Evolutionary conservation across 2,113 vertebrate species (phyloP), one percentile per base, ranked within the genome.

Genomic region (Xiphophorus hellerii): DNA sequence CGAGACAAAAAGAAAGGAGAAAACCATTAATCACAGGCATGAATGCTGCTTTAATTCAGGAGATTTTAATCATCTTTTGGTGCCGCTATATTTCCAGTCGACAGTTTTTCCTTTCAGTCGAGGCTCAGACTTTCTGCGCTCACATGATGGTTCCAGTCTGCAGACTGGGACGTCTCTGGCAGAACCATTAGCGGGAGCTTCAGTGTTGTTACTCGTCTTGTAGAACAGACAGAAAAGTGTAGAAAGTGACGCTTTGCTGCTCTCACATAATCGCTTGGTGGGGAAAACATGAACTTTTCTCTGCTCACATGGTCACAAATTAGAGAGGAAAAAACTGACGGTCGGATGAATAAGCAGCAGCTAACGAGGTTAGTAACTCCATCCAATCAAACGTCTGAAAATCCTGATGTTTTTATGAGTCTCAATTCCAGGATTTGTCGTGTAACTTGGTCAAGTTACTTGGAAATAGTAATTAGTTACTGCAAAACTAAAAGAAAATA

Each of bases 201-300:
- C 25, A 27, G 74, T 71, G 71, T 69, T 83, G 86, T 85, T n/a
- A 61, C 72, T 62, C 61, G 69, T 83, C 77, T 84, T 75, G 78
- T 75, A 44, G 14, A 35, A 64, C 74, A 74, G 74, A 85, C 58
- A 62, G 30, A 60, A 30, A 60, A 76, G 72, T 28, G 30, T 76
- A 37, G 1, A 22, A 29, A 69, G 8, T 20, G 44, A 74, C 15
- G 61, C 82, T 78, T 76, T 82, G 27, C 74, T 75, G 73, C 77
- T n/a, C 73, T 42, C 37, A 62, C 54, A 72, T 44, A 67, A 84
- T 84, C 78, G 77, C 65, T 58, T 29, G 61, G 64, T 30, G 60
- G 51, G 78, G 68, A 37, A 65, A 67, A 62, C 74, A 71, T 37
- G 73, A 27, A 27, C 25, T 5, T 68, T 63, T 9, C 7, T 31